Evolutionary conservation across 2,113 vertebrate species (phyloP), one percentile per base, ranked within the genome.

Genomic region (Scortum barcoo): DNA sequence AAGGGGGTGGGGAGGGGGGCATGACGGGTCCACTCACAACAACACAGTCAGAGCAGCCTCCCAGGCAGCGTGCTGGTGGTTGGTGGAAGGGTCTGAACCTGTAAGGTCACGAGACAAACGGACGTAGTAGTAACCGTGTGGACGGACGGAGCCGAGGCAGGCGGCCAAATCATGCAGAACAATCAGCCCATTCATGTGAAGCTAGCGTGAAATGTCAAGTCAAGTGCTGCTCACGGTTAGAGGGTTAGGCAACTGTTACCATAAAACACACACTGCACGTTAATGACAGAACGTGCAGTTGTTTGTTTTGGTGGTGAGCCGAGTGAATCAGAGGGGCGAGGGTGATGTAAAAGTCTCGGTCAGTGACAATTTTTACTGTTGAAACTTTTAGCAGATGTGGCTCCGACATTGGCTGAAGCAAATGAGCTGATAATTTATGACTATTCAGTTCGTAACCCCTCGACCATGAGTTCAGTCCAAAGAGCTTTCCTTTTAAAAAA

Each of bases 121-220:
- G 80, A 88, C 66, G 88, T 89, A 88, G 84, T 81, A 77, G 83
- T n/a, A n/a, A n/a, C n/a, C 13, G 77, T 54, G n/a, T n/a, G n/a
- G n/a, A n/a, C n/a, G 68, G 87, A 86, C 36, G 70, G 66, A 56
- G 82, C 42, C 28, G 70, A 69, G 70, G 87, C 84, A 66, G 65
- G 36, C 60, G 14, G 74, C 79, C 86, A 77, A 87, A 87, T 76
- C 87, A 69, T 22, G 77, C 80, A 36, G 87, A 90, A 93, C 91
- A 93, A 91, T 92, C 86, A 20, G 83, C n/a, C 75, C 87, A 91
- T 92, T 94, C 91, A 92, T 87, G 86, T 88, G 84, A 33, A 62
- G 81, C 85, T n/a, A 69, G 89, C 86, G 17, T 72, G 84, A 92
- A 86, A 91, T 90, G 90, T 92, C 89, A 92, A 89, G 83, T 87